These are phyloP conservation scores for Chaetodon trifascialis DNA, from an alignment of 2,113 vertebrate species.

Conservation along the genomic window DNA sequence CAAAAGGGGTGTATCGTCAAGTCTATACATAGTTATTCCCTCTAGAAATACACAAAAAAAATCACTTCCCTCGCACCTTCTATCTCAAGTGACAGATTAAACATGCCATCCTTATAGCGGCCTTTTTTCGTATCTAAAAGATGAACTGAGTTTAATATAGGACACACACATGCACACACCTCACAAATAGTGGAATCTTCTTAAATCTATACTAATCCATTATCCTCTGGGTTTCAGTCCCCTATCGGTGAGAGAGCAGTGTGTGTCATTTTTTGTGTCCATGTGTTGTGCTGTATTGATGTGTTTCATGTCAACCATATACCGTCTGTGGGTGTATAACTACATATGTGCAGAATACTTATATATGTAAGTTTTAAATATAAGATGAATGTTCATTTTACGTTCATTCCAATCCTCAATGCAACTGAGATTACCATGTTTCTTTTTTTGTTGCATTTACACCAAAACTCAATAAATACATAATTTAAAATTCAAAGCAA, in stretches of 20 bases:
- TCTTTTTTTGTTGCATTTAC: not conserved
- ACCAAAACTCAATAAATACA: constrained; percentile 7
- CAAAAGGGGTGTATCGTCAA: constrained; percentile 8
- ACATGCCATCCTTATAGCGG: constrained; percentile 32
- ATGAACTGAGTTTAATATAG: constrained; percentile 62
- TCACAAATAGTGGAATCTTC: constrained; percentile 77
- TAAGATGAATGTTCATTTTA: not conserved
- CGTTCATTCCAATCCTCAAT: not conserved
- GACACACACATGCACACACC: constrained; percentile 37
- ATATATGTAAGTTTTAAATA: too few relatives aligned
- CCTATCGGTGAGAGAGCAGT: constrained; percentile 18
- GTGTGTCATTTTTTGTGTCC: constrained; percentile 12
- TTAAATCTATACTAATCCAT: constrained; percentile 85
- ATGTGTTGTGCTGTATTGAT: constrained; percentile 23
- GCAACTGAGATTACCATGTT: not conserved
- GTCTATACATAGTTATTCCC: not conserved
- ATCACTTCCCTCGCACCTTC: not conserved
- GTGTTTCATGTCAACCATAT: not conserved
- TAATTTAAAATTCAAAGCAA: constrained; percentile 7
- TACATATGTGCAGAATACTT: not conserved
- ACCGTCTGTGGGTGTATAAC: not conserved
- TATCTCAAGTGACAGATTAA: constrained; percentile 61
- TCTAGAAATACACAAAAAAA: not conserved
- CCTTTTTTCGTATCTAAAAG: constrained; percentile 58
- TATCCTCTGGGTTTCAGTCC: constrained; percentile 71